phyloP scores from a whole-genome alignment of 2,888 invertebrate genomes.

The Mesorhabditis spiculigera region DNA sequence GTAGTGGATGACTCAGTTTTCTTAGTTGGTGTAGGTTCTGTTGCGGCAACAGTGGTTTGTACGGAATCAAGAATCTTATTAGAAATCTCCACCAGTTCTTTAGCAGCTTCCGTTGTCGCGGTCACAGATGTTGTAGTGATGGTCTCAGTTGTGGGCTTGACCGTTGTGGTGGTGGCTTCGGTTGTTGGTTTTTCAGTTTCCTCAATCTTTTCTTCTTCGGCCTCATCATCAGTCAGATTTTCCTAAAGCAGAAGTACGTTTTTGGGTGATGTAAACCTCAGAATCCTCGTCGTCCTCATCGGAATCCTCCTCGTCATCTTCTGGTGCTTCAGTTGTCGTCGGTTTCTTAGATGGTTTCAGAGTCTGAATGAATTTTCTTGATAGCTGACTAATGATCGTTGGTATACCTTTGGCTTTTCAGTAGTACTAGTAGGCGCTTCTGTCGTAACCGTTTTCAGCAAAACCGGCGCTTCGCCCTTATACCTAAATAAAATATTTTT shows the following conservation, averaged over 20 bases:
- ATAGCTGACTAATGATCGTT: neutral
- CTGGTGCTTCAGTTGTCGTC: neutral
- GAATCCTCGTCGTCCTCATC: constrained; percentile 1
- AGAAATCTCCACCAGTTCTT: neutral
- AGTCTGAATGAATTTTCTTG: neutral
- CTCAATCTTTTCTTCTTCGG: neutral
- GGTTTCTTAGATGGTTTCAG: neutral
- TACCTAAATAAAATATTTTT: neutral
- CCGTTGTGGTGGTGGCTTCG: neutral
- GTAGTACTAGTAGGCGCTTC: neutral
- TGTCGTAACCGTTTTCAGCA: neutral
- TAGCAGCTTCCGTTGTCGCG: neutral
- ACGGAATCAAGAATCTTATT: neutral
- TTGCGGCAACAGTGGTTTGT: neutral
- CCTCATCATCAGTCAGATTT: neutral
- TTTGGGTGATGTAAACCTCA: neutral
- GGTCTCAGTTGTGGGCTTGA: neutral
- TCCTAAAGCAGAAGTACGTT: neutral
- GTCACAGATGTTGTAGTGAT: no score
- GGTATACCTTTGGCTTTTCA: constrained; percentile 2
- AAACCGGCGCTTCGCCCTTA: neutral
- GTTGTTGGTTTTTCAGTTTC: neutral
- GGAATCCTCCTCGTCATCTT: neutral
- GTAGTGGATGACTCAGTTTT: neutral
- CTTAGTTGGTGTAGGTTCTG: neutral